Evolutionary conservation across 2,888 invertebrate genomes (phyloP), one percentile per base, ranked within the genome.

Genomic region (Drosophila siamana): DNA sequence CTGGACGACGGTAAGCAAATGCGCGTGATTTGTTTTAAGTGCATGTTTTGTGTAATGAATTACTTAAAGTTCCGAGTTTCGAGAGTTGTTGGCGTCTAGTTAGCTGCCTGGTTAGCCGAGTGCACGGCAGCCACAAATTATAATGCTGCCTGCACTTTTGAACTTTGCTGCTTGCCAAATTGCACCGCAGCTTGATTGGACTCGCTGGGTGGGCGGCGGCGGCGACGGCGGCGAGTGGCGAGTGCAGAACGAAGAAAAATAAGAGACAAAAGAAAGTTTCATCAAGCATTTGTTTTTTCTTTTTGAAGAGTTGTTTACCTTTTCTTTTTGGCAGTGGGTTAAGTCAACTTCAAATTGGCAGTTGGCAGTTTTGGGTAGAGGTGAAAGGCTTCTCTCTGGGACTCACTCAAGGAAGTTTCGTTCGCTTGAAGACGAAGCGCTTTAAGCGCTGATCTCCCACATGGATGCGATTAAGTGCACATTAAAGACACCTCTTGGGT

Each of bases 111-210:
- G 66, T 69, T 78, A 72, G 76, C 65, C 74, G 67, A 81, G 80
- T 77, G 80, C 78, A 83, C 86, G 81, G 81, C 86, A 82, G 86
- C 86, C 81, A 73, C 86, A 82, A 82, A 82, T 82, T 82, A 82
- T 86, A 82, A 82, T 82, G 81, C 72, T 78, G 86, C 73, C 80
- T 82, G 86, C 84, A 82, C 86, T 86, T 82, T 86, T 82, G 86
- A 82, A 82, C 81, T 82, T 64, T 77, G 62, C 72, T 82, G 71
- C 69, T 82, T 74, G 52, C 86, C 86, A 81, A 81, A 81, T 85
- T 81, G 83, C 82, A 70, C 70, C 54, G 51, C 67, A 33, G 86
- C 77, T 67, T 82, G 83, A 81, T 81, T 82, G 83, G 73, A 63
- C 78, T 57, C 33, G 16, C 40, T 43, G 55, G 64, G 36, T 65